phyloP scores from a whole-genome alignment of 2,113 vertebrate genomes.

The Perca schrenkii region DNA sequence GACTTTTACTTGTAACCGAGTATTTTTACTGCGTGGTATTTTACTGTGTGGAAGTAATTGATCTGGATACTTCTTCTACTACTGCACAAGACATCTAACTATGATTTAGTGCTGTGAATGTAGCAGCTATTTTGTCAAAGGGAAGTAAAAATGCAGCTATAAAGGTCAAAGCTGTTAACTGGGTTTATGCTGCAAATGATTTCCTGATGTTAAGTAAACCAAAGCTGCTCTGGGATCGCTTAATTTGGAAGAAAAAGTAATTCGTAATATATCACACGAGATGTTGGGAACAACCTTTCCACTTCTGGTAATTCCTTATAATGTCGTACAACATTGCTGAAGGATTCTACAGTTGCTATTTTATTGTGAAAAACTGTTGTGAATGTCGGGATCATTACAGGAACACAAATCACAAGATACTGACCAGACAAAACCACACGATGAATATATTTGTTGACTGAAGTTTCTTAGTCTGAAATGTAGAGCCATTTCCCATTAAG shows the following conservation, averaged over 20 bases:
- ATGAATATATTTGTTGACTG: neutral
- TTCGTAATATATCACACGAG: neutral
- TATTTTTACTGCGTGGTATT: too few species aligned
- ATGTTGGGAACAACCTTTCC: slow-evolving; percentile 27
- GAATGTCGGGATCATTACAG: neutral
- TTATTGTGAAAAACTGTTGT: slow-evolving; percentile 23
- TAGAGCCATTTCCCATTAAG: slow-evolving; percentile 21
- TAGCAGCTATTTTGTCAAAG: slow-evolving; percentile 40
- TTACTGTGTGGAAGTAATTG: too few species aligned
- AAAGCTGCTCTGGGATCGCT: slow-evolving; percentile 39
- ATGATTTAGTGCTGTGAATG: slow-evolving; percentile 25
- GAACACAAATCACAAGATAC: neutral
- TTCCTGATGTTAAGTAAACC: slow-evolving; percentile 54
- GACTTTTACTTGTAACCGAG: too few species aligned
- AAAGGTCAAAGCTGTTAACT: slow-evolving; percentile 67
- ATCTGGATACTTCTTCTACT: too few species aligned
- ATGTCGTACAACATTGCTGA: slow-evolving; percentile 7
- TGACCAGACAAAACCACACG: neutral
- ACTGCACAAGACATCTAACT: slow-evolving; percentile 14
- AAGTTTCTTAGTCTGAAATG: neutral
- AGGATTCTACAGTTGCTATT: slow-evolving; percentile 3
- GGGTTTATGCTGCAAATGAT: slow-evolving; percentile 46
- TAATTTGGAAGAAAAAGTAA: slow-evolving; percentile 28
- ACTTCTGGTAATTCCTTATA: neutral
- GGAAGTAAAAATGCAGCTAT: slow-evolving; percentile 33